Percentiles rank a stretch among this genome's conserved stretches.
These are phyloP conservation scores for Lasioglossum figueresi DNA, from an alignment of 2,888 invertebrate genomes.

Conservation along the genomic window DNA sequence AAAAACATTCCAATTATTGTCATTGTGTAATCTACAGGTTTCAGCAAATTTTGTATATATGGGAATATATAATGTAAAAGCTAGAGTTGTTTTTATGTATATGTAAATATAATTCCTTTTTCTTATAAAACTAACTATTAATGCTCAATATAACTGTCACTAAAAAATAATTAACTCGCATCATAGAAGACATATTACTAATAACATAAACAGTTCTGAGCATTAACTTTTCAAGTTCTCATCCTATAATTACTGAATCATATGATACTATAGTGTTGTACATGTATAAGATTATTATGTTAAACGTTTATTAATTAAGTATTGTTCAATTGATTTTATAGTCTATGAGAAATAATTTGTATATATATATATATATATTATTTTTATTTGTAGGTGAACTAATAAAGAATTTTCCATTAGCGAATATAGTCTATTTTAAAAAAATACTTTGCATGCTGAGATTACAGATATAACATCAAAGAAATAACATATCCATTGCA, in stretches of 20 bases:
- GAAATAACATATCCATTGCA: constrained; percentile 50
- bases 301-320: not conserved
- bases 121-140: not conserved
- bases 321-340: not conserved
- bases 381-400: constrained; percentile 7
- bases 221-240: not conserved
- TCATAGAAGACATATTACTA: not conserved
- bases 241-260: not conserved
- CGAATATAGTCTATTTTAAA: not conserved
- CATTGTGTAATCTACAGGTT: constrained; percentile 1
- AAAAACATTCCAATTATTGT: constrained; percentile 45
- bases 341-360: not conserved
- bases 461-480: constrained; percentile 15
- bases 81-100: not conserved
- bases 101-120: not conserved
- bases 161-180: not conserved
- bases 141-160: constrained; percentile 2
- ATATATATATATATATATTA: not conserved
- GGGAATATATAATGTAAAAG: constrained; percentile 21
- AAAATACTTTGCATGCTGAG: not conserved
- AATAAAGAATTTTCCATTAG: constrained; percentile 17
- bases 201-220: not conserved
- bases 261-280: not conserved
- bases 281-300: not conserved
- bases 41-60: constrained; percentile 29